A percentile compares a stretch with the other conserved stretches of the same genome.
Conservation (phyloP, 2,888 invertebrate genomes). For the Philopedon plagiatum region DNA sequence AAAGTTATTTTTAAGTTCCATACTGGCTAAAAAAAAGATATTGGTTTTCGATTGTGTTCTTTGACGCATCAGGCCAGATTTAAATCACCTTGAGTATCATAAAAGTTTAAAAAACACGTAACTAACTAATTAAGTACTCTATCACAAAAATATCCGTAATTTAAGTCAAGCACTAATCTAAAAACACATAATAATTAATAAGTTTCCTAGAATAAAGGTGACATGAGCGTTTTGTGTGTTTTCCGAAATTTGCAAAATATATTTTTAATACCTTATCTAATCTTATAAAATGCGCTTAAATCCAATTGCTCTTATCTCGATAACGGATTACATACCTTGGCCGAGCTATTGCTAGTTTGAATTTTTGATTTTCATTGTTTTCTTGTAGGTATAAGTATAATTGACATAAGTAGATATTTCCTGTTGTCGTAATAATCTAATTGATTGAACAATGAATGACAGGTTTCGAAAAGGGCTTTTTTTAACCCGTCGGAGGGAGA, state of each 20-base stretch:
- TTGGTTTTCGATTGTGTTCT: not conserved
- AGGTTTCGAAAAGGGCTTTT: no score
- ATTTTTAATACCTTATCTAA: not conserved
- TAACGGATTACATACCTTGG: no score
- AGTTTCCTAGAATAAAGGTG: not conserved
- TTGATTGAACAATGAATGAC: no score
- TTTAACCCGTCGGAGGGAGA: no score
- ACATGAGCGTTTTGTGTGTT: not conserved
- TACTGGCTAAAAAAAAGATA: no score
- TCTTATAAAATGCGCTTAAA: not conserved
- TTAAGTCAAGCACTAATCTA: not conserved
- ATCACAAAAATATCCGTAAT: not conserved
- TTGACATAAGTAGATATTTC: no score
- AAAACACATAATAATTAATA: not conserved
- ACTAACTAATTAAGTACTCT: not conserved
- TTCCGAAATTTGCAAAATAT: not conserved
- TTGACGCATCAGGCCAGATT: not conserved
- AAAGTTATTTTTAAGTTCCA: no score
- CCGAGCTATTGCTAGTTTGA: no score
- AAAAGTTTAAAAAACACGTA: not conserved
- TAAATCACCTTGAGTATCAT: not conserved
- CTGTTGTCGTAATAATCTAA: no score
- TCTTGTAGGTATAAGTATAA: no score
- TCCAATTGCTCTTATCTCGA: not conserved
- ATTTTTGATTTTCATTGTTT: no score